Conservation (phyloP, 2,797 vertebrate species). For the Protonibea diacanthus region DNA sequence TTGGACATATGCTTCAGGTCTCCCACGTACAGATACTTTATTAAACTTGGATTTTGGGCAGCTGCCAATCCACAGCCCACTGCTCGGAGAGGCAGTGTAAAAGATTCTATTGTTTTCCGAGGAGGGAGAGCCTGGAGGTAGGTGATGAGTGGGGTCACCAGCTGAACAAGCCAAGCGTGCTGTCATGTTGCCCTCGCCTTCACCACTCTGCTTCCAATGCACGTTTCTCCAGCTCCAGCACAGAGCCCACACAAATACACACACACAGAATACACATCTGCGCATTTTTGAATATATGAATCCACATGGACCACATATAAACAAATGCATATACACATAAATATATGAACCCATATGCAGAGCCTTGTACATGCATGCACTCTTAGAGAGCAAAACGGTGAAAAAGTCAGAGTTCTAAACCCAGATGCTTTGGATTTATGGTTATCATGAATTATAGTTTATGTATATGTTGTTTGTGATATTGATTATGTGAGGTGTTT, state of each 20-base stretch:
- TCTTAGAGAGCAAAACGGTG: not conserved
- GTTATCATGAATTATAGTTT: conserved; percentile 38
- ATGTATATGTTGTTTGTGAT: not conserved
- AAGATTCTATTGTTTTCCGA: conserved; percentile 72
- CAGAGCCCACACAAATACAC: not conserved
- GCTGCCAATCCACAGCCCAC: conserved; percentile 66
- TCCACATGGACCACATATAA: not conserved
- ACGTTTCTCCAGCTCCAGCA: conserved; percentile 50
- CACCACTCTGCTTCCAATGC: conserved; percentile 60
- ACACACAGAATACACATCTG: not conserved
- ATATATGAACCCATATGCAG: not conserved
- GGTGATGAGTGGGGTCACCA: conserved; percentile 73
- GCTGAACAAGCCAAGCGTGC: conserved; percentile 73
- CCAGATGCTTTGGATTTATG: not conserved
- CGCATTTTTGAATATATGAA: conserved; percentile 21
- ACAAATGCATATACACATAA: not conserved
- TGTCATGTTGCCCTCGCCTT: conserved; percentile 64
- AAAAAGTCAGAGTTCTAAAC: not conserved
- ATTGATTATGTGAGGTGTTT: conserved; percentile 11
- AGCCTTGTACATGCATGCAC: not conserved
- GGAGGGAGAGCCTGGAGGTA: conserved; percentile 67
- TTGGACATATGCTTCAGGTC: conserved; percentile 12
- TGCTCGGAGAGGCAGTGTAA: conserved; percentile 58
- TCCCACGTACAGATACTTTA: conserved; percentile 65
- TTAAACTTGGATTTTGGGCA: conserved; percentile 57